Evolutionary conservation across 1,140 invertebrate genomes (phyloP).

Genomic region (Papilio xuthus): DNA sequence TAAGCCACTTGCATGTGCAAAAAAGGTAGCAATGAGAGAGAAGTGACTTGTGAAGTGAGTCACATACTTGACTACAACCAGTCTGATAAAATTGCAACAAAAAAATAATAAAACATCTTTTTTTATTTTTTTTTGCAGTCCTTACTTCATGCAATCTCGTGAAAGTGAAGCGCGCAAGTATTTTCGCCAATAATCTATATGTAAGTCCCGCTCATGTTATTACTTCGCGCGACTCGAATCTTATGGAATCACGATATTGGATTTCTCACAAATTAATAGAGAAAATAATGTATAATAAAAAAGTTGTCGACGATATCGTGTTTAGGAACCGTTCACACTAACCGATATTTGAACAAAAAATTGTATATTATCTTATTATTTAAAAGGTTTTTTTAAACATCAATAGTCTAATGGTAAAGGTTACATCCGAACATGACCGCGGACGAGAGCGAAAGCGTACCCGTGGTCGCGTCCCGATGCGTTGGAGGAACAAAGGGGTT

Average conservation of each 20-base stretch:
- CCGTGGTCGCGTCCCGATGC: too few relatives aligned
- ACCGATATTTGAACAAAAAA: neutral
- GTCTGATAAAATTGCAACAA: too few relatives aligned
- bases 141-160: constrained; percentile 50
- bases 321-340: neutral
- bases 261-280: constrained; percentile 36
- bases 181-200: constrained; percentile 62
- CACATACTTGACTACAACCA: too few relatives aligned
- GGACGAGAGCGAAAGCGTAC: too few relatives aligned
- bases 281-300: constrained; percentile 4
- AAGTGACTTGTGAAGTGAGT: too few relatives aligned
- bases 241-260: constrained; percentile 41
- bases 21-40: too few relatives aligned
- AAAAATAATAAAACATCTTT: neutral
- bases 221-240: constrained; percentile 39
- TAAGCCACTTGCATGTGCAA: too few relatives aligned
- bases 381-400: too few relatives aligned
- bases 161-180: constrained; percentile 47
- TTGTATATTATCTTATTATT: too few relatives aligned
- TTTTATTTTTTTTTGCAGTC: constrained; percentile 44
- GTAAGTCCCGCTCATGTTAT: constrained; percentile 46
- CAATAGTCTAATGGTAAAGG: too few relatives aligned
- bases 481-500: too few relatives aligned
- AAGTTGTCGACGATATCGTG: neutral
- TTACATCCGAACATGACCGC: too few relatives aligned